phyloP scores from a whole-genome alignment of 2,888 invertebrate genomes.

The Plusia festucae region DNA sequence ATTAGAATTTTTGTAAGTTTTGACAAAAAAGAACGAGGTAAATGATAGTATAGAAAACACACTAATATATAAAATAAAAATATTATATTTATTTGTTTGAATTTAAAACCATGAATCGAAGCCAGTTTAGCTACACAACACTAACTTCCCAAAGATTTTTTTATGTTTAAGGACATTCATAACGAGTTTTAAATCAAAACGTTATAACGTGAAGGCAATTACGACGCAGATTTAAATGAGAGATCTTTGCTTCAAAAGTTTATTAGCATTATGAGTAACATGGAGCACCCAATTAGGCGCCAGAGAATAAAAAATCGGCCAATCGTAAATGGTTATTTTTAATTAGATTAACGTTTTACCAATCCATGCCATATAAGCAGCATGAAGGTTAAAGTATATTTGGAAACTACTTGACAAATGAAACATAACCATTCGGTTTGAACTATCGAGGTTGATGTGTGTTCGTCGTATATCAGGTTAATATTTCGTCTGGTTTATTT shows the following conservation, averaged over 20 bases:
- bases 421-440: conserved; percentile 27
- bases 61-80: neutral
- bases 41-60: neutral
- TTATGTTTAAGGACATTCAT: conserved; percentile 1
- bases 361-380: conserved; percentile 27
- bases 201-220: conserved; percentile 22
- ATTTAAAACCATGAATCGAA: neutral
- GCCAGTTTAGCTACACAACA: neutral
- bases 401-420: conserved; percentile 38
- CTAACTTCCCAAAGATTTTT: neutral
- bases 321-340: conserved; percentile 47
- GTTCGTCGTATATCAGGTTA: conserved; percentile 23
- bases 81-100: neutral
- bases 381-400: conserved; percentile 28
- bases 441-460: conserved; percentile 21
- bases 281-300: conserved; percentile 40
- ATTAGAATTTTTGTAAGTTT: neutral
- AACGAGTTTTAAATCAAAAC: conserved; percentile 20
- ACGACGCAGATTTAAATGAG: conserved; percentile 10
- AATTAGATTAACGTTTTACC: conserved; percentile 64
- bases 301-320: conserved; percentile 28
- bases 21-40: no score
- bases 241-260: conserved; percentile 23
- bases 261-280: conserved; percentile 19
- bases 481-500: conserved; percentile 25